Evolutionary conservation across 2,113 vertebrate genomes (phyloP).

Genomic region (Xiphophorus hellerii): DNA sequence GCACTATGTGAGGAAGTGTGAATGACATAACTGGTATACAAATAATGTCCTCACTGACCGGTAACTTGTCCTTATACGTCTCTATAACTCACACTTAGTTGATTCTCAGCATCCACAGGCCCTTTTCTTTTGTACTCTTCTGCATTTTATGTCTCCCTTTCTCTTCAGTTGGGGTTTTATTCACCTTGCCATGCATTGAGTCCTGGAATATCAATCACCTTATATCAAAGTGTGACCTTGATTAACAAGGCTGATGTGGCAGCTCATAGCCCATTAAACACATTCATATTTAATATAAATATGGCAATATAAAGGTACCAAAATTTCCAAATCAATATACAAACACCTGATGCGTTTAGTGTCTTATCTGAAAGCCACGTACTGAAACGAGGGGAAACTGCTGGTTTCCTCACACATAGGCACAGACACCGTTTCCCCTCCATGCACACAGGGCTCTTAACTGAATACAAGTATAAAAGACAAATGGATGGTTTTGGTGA

Average conservation of each 20-base stretch:
- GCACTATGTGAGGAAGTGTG: slow-evolving; percentile 33
- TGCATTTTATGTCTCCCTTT: background rate
- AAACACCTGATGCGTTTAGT: background rate
- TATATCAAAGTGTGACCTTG: background rate
- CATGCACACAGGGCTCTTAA: background rate
- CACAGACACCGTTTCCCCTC: slow-evolving; percentile 12
- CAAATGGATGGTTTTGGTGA: background rate
- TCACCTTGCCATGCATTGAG: background rate
- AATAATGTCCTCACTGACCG: slow-evolving; percentile 8
- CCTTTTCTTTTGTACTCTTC: background rate
- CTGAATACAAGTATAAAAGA: background rate
- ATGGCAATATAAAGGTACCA: background rate
- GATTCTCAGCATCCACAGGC: background rate
- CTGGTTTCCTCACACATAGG: slow-evolving; percentile 11
- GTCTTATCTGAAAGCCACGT: background rate
- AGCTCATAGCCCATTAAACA: background rate
- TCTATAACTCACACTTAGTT: slow-evolving; percentile 23
- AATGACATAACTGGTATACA: slow-evolving; percentile 39
- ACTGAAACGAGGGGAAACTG: slow-evolving; percentile 29
- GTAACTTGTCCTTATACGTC: slow-evolving; percentile 12
- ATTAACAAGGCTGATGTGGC: background rate
- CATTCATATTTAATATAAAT: background rate
- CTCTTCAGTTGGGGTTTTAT: background rate
- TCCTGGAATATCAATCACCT: background rate
- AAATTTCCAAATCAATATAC: slow-evolving; percentile 2